Conservation (phyloP, 2,888 invertebrate species). For the Stenichneumon culpator region DNA sequence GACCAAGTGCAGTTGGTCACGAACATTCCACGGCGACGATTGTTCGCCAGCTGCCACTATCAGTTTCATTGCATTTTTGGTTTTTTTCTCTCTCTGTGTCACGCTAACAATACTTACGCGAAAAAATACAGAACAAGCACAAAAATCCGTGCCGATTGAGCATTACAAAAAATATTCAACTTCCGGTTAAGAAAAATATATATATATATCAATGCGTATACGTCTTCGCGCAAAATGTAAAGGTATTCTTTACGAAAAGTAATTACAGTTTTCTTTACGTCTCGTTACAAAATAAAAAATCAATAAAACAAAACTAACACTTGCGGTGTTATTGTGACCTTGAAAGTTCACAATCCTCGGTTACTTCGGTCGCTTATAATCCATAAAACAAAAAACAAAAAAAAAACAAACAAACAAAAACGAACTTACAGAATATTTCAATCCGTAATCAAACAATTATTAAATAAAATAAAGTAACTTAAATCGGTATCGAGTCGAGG, state of each 20-base stretch:
- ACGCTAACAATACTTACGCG: neutral
- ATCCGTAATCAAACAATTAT: neutral
- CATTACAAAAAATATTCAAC: conserved; percentile 23
- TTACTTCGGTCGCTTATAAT: neutral
- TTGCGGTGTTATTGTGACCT: neutral
- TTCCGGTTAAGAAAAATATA: conserved; percentile 33
- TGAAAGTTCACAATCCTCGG: neutral
- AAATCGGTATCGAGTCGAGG: neutral
- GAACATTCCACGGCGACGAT: conserved; percentile 72
- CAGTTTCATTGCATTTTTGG: conserved; percentile 49
- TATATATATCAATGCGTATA: neutral
- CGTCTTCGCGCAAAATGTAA: neutral
- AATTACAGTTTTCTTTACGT: neutral
- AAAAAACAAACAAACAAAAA: neutral
- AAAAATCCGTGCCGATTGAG: conserved; percentile 22
- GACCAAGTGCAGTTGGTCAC: conserved; percentile 74
- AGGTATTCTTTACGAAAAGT: neutral
- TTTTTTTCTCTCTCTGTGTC: conserved; percentile 11
- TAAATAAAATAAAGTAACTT: neutral
- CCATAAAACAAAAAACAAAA: neutral
- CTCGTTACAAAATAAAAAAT: neutral
- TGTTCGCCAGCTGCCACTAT: conserved; percentile 73
- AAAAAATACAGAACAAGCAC: conserved; percentile 22
- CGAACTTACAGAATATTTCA: neutral
- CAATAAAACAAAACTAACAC: neutral